These are phyloP conservation scores for Catocala sponsa DNA, from an alignment of 2,888 invertebrate genomes.

Conservation along the genomic window DNA sequence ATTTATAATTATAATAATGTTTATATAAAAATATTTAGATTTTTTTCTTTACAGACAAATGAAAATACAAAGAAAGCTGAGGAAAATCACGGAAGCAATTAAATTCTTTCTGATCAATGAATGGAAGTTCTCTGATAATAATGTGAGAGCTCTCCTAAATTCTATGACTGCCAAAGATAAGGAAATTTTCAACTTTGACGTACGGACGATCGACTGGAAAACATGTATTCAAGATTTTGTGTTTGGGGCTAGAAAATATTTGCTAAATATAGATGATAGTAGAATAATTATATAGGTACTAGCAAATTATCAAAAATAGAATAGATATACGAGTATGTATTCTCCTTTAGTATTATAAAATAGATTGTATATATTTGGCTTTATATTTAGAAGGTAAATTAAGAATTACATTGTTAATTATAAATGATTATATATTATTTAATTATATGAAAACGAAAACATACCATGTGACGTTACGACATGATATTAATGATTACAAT, in stretches of 20 bases:
- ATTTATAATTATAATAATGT: no score
- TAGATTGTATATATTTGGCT: no score
- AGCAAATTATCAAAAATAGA: background rate
- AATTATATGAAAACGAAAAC: no score
- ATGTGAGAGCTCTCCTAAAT: conserved; percentile 37
- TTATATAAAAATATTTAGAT: no score
- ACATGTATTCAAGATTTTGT: conserved; percentile 44
- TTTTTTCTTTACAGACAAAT: conserved; percentile 51
- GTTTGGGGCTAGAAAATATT: conserved; percentile 42
- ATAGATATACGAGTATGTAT: no score
- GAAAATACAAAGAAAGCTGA: conserved; percentile 50
- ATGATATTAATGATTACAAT: no score
- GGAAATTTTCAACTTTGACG: conserved; percentile 49
- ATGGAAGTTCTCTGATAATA: conserved; percentile 49
- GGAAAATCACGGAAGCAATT: conserved; percentile 27
- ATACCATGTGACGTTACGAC: no score
- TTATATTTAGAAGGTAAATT: no score
- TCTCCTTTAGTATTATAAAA: no score
- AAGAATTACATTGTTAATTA: no score
- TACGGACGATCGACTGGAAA: conserved; percentile 49
- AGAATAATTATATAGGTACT: background rate
- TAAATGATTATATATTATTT: no score
- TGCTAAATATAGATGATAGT: conserved; percentile 24
- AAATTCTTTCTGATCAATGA: conserved; percentile 45
- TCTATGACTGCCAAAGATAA: conserved; percentile 41